Percentiles rank a stretch among this genome's conserved stretches.
These are phyloP conservation scores for Ctenopoma multispine DNA, from an alignment of 2,797 vertebrate species.

Conservation along the genomic window DNA sequence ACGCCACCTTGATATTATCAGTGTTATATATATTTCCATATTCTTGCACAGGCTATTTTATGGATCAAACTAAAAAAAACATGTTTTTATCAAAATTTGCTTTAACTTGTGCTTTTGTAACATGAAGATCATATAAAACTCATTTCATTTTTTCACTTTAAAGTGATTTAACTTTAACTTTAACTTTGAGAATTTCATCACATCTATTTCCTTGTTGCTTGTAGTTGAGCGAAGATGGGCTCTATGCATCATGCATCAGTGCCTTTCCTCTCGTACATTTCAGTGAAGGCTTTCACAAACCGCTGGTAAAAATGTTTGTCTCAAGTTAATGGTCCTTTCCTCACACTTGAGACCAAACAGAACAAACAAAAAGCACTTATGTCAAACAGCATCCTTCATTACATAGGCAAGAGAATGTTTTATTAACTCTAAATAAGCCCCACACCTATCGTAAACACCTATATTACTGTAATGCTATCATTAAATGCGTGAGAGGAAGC, in stretches of 20 bases:
- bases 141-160: background rate
- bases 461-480: slow-evolving; percentile 84
- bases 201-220: background rate
- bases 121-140: background rate
- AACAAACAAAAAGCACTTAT: slow-evolving; percentile 87
- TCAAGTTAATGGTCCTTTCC: slow-evolving; percentile 83
- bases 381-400: slow-evolving; percentile 81
- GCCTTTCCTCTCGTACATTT: slow-evolving; percentile 61
- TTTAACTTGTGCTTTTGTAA: background rate
- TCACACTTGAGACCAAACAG: slow-evolving; percentile 84
- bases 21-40: too few relatives aligned
- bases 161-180: background rate
- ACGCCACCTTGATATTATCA: background rate
- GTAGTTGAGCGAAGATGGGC: slow-evolving; percentile 19
- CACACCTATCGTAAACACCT: slow-evolving; percentile 85
- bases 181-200: slow-evolving; percentile 7
- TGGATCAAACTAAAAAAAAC: background rate
- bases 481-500: slow-evolving; percentile 77
- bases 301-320: slow-evolving; percentile 84
- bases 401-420: slow-evolving; percentile 83
- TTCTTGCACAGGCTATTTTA: slow-evolving; percentile 4
- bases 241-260: slow-evolving; percentile 49
- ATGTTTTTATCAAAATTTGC: background rate
- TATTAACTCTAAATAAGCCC: slow-evolving; percentile 84
- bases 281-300: slow-evolving; percentile 84